phyloP scores from a whole-genome alignment of 1,140 invertebrate species.

The Eriocheir sinensis region DNA sequence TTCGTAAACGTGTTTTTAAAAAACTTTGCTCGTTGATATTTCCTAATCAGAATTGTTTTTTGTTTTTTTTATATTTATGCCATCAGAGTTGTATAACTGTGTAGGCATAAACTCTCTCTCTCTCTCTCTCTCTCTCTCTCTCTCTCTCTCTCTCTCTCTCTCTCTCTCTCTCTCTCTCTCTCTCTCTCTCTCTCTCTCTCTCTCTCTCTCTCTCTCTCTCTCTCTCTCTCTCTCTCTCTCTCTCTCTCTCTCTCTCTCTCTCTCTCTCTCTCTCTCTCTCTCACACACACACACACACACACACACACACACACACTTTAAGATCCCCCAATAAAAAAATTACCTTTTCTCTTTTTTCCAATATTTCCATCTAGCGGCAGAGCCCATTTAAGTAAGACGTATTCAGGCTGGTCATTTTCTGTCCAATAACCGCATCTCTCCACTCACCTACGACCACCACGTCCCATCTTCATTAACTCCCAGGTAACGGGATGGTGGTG shows the following conservation, averaged over 20 bases:
- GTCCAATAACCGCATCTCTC: too few relatives aligned
- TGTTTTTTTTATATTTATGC: neutral
- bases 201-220: neutral
- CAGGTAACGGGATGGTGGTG: neutral
- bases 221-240: too few relatives aligned
- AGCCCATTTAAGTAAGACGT: too few relatives aligned
- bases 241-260: constrained; percentile 2
- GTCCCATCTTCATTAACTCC: neutral
- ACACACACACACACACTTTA: too few relatives aligned
- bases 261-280: constrained; percentile 49
- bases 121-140: neutral
- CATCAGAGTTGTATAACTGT: constrained; percentile 19
- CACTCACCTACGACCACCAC: too few relatives aligned
- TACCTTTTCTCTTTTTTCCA: neutral
- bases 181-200: neutral
- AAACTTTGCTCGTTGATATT: too few relatives aligned
- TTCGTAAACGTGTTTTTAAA: too few relatives aligned
- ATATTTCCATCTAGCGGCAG: too few relatives aligned
- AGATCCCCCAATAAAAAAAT: neutral
- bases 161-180: constrained; percentile 57
- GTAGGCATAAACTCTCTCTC: too few relatives aligned
- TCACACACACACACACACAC: neutral
- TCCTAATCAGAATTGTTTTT: too few relatives aligned
- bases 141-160: constrained; percentile 49
- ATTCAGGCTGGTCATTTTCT: too few relatives aligned